Conservation (phyloP, 2,888 invertebrate genomes). For the Epinotia ramella region DNA sequence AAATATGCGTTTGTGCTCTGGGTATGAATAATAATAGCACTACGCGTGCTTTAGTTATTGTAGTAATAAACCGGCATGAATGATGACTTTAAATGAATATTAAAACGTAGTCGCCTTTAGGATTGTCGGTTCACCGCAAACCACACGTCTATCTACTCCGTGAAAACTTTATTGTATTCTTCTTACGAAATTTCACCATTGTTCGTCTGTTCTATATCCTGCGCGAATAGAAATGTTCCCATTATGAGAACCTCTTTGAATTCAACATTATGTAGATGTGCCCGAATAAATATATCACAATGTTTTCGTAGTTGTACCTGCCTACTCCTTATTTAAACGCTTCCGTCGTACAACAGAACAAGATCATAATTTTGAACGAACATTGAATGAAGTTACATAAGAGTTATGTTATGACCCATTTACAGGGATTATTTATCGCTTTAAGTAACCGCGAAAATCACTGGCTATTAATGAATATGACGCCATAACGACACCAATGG, state of each 20-base stretch:
- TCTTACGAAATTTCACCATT: constrained; percentile 43
- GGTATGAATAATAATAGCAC: neutral
- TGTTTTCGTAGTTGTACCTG: too few relatives aligned
- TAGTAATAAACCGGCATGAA: neutral
- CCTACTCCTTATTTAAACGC: neutral
- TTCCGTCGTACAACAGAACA: neutral
- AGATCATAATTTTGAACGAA: constrained; percentile 5
- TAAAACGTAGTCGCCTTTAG: neutral
- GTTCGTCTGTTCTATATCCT: constrained; percentile 29
- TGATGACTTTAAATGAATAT: neutral
- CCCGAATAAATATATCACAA: neutral
- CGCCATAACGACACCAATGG: constrained; percentile 6
- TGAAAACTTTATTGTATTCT: constrained; percentile 42
- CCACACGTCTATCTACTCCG: constrained; percentile 8
- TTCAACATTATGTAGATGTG: neutral
- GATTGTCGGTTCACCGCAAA: constrained; percentile 18
- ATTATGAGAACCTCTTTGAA: constrained; percentile 8
- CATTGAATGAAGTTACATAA: constrained; percentile 10
- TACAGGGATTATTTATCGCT: neutral
- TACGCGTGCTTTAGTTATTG: neutral
- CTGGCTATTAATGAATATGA: constrained; percentile 20
- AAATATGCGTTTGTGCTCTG: neutral
- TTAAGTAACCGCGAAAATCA: constrained; percentile 12
- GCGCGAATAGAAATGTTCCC: constrained; percentile 23
- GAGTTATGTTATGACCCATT: constrained; percentile 18